Conservation (phyloP, 2,888 invertebrate species). For the Teinopalpus imperialis region DNA sequence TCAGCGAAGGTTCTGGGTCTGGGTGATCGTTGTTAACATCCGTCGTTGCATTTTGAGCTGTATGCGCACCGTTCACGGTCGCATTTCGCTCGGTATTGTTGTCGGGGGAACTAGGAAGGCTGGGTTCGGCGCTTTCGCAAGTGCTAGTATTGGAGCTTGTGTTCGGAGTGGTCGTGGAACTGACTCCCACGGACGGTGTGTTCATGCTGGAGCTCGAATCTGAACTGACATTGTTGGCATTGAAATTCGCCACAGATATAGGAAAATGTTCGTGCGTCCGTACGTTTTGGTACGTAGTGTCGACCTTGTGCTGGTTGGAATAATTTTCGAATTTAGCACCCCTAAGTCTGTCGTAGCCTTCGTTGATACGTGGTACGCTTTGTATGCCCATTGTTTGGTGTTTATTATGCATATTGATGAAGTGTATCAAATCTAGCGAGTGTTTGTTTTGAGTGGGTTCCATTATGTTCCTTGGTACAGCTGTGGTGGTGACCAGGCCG, state of each 20-base stretch:
- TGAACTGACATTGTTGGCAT: constrained; percentile 75
- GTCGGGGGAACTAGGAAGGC: constrained; percentile 86
- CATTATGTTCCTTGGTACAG: constrained; percentile 53
- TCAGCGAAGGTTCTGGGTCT: constrained; percentile 39
- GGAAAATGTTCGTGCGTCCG: constrained; percentile 56
- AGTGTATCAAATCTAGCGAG: constrained; percentile 63
- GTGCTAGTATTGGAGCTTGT: constrained; percentile 87
- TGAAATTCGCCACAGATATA: constrained; percentile 51
- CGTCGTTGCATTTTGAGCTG: constrained; percentile 40
- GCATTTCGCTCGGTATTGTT: constrained; percentile 55
- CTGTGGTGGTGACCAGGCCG: constrained; percentile 43
- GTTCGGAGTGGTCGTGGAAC: constrained; percentile 86
- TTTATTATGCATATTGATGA: constrained; percentile 53
- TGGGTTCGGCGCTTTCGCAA: constrained; percentile 87
- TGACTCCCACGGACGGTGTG: constrained; percentile 79
- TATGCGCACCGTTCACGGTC: constrained; percentile 38
- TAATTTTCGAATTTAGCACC: constrained; percentile 57
- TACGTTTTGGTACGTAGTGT: constrained; percentile 64
- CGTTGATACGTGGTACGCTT: constrained; percentile 54
- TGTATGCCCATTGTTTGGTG: constrained; percentile 52
- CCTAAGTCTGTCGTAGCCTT: constrained; percentile 54
- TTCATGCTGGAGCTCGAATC: constrained; percentile 88
- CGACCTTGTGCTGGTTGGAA: constrained; percentile 52
- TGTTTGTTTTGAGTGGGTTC: constrained; percentile 60
- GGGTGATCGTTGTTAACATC: constrained; percentile 50